phyloP scores from a whole-genome alignment of 2,888 invertebrate genomes.

The Idaea dimidiata region DNA sequence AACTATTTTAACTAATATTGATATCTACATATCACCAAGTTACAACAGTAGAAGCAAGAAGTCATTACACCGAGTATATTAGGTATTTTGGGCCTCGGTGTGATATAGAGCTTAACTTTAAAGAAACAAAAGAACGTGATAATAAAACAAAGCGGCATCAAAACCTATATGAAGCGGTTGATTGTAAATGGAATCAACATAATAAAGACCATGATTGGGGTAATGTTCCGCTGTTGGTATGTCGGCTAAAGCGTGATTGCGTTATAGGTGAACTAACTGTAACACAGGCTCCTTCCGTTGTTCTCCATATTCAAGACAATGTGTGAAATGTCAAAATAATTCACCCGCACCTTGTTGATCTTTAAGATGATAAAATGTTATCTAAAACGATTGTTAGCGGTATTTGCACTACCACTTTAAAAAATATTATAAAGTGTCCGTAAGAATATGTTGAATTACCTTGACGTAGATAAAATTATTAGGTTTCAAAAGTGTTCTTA shows the following conservation, averaged over 20 bases:
- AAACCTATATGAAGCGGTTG: not conserved
- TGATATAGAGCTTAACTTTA: not conserved
- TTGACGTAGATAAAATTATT: too few relatives aligned
- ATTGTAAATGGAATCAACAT: constrained; percentile 1
- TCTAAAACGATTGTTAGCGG: too few relatives aligned
- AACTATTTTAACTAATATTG: not conserved
- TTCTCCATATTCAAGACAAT: constrained; percentile 39
- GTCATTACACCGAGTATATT: too few relatives aligned
- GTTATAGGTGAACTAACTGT: constrained; percentile 63
- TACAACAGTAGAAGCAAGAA: not conserved
- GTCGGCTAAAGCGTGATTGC: constrained; percentile 49
- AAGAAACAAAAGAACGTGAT: not conserved
- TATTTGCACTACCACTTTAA: too few relatives aligned
- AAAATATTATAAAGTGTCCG: too few relatives aligned
- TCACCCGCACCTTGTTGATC: not conserved
- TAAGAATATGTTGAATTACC: too few relatives aligned
- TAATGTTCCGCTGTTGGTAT: constrained; percentile 61
- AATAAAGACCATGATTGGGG: constrained; percentile 44
- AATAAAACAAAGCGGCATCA: not conserved
- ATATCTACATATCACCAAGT: not conserved
- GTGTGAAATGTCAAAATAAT: constrained; percentile 26
- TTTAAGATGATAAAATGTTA: not conserved
- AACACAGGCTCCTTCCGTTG: constrained; percentile 48
- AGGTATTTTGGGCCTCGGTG: not conserved
- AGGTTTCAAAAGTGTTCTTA: too few relatives aligned